Evolutionary conservation across 2,113 vertebrate species (phyloP).

Genomic region (Mormoops blainvillei): DNA sequence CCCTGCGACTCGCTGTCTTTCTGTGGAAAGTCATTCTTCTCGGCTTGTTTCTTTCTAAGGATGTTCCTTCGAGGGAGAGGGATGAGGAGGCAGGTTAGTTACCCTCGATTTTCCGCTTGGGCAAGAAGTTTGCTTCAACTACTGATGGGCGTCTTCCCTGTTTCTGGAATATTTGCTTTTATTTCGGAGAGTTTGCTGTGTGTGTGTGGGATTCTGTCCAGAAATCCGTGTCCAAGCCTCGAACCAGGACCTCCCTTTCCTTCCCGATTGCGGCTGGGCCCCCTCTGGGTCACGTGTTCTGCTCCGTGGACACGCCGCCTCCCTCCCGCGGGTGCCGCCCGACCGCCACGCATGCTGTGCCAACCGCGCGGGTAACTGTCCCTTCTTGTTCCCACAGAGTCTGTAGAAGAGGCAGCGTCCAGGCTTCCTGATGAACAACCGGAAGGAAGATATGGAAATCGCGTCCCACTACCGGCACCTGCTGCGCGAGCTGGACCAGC

Average conservation of each 20-base stretch:
- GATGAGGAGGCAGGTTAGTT: neutral
- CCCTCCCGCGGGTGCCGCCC: rapidly evolving
- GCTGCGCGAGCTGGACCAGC: slow-evolving; percentile 96
- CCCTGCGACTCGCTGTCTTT: neutral
- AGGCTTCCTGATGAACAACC: slow-evolving; percentile 93
- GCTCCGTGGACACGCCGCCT: neutral
- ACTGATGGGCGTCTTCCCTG: rapidly evolving
- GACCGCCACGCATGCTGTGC: rapidly evolving
- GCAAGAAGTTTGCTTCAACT: neutral
- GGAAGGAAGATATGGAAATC: slow-evolving; percentile 99
- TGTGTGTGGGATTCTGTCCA: neutral
- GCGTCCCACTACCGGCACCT: slow-evolving; percentile 97
- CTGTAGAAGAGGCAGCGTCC: slow-evolving; percentile 83
- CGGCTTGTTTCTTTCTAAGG: neutral
- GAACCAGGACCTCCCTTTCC: neutral
- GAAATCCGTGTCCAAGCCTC: rapidly evolving
- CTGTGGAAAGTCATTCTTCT: neutral
- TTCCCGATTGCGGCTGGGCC: neutral
- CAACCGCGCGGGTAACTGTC: neutral
- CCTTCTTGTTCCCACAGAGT: slow-evolving; percentile 76
- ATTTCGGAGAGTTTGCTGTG: rapidly evolving
- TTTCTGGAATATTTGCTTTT: neutral
- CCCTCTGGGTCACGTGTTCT: neutral
- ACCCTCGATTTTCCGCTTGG: neutral
- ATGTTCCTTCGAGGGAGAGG: neutral